These are phyloP conservation scores for Himalopsyche kuldschensis DNA, from an alignment of 2,888 invertebrate genomes.

Conservation along the genomic window DNA sequence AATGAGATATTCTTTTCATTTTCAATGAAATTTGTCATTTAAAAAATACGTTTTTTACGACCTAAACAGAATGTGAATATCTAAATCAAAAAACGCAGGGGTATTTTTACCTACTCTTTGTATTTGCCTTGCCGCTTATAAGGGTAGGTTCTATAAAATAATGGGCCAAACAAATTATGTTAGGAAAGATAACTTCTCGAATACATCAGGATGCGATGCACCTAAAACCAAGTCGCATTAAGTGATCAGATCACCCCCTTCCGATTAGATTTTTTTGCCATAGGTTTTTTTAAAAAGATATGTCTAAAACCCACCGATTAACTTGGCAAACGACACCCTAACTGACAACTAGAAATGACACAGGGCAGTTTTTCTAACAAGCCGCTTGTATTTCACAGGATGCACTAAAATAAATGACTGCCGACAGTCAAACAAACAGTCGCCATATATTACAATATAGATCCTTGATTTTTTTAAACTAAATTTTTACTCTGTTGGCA, in stretches of 20 bases:
- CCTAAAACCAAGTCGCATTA: background rate
- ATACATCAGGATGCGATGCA: background rate
- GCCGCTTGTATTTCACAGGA: conserved; percentile 5
- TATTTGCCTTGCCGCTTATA: background rate
- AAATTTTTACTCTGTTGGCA: background rate
- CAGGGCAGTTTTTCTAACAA: background rate
- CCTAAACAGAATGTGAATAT: too few species aligned
- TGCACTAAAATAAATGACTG: conserved; percentile 12
- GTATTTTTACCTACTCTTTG: too few species aligned
- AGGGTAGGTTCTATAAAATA: background rate
- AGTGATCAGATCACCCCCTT: background rate
- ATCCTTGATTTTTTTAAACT: background rate
- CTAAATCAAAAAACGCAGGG: too few species aligned
- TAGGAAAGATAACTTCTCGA: background rate
- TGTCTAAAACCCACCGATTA: background rate
- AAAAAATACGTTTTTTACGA: too few species aligned
- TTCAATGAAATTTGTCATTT: too few species aligned
- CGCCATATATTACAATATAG: background rate
- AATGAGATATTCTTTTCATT: too few species aligned
- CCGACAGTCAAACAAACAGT: background rate
- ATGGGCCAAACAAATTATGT: background rate
- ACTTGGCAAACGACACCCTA: background rate
- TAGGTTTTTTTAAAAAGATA: background rate
- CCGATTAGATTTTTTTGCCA: background rate
- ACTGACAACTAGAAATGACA: background rate